These are phyloP conservation scores for Anolis carolinensis DNA, from an alignment of 2,113 vertebrate genomes.

Conservation along the genomic window DNA sequence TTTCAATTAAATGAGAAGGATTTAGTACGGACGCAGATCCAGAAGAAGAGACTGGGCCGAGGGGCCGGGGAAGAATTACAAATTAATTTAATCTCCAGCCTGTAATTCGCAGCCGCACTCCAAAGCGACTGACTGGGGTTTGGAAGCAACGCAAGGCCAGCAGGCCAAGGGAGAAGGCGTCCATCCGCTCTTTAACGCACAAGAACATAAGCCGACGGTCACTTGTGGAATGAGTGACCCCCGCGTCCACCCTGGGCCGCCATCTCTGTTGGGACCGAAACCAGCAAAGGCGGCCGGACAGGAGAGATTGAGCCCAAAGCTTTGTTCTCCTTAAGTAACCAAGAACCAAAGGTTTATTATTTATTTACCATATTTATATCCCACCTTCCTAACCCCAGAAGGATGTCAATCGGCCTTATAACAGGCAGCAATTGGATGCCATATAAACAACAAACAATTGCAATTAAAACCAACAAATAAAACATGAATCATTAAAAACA, in stretches of 20 bases:
- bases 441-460: too few species aligned
- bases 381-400: too few species aligned
- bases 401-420: too few species aligned
- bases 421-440: too few species aligned
- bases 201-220: slow-evolving; percentile 91
- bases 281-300: slow-evolving; percentile 75
- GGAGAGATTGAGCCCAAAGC: slow-evolving; percentile 73
- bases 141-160: slow-evolving; percentile 82
- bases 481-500: too few species aligned
- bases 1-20: slow-evolving; percentile 84
- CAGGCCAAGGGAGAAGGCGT: slow-evolving; percentile 71
- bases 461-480: too few species aligned
- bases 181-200: slow-evolving; percentile 84
- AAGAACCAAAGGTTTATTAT: too few species aligned
- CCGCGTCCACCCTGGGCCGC: slow-evolving; percentile 78
- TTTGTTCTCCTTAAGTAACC: slow-evolving; percentile 78
- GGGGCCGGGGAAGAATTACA: slow-evolving; percentile 71
- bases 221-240: slow-evolving; percentile 84
- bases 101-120: slow-evolving; percentile 81
- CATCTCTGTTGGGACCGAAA: slow-evolving; percentile 68
- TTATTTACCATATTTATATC: too few species aligned
- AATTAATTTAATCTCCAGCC: slow-evolving; percentile 89
- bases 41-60: slow-evolving; percentile 6
- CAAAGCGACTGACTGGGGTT: slow-evolving; percentile 80
- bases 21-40: slow-evolving; percentile 77